These are phyloP conservation scores for Acanthoscelides obtectus DNA, from an alignment of 2,888 invertebrate species.

Conservation along the genomic window DNA sequence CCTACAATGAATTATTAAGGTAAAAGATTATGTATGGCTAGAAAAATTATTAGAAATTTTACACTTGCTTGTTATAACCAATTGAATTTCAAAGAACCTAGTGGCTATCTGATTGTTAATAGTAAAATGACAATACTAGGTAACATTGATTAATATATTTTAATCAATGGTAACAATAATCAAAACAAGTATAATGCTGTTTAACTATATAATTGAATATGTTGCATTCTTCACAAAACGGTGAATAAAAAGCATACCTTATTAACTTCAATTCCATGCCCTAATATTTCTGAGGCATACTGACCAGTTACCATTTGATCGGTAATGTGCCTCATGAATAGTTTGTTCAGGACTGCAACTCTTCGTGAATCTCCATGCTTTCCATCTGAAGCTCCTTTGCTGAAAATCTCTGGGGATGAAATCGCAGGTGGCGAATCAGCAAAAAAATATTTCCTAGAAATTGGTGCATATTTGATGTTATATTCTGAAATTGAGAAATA, in stretches of 20 bases:
- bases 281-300: conserved; percentile 56
- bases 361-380: conserved; percentile 55
- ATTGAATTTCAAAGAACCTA: too few relatives aligned
- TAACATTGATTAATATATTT: too few relatives aligned
- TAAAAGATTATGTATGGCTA: too few relatives aligned
- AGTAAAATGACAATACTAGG: too few relatives aligned
- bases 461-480: neutral
- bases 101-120: too few relatives aligned
- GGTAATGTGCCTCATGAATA: conserved; percentile 77
- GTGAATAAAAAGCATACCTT: conserved; percentile 47
- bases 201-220: neutral
- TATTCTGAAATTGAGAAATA: neutral
- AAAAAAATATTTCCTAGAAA: conserved; percentile 29
- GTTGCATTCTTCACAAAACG: neutral
- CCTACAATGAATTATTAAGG: conserved; percentile 44
- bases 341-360: conserved; percentile 65
- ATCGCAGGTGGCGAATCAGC: conserved; percentile 32
- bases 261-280: conserved; percentile 69
- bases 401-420: conserved; percentile 35
- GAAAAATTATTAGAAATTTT: too few relatives aligned
- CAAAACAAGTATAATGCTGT: neutral
- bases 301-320: conserved; percentile 73
- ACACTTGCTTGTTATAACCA: too few relatives aligned
- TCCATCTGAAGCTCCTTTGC: conserved; percentile 46
- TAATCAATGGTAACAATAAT: neutral